These are phyloP conservation scores for Ophion costatus DNA, from an alignment of 2,888 invertebrate species.

Conservation along the genomic window DNA sequence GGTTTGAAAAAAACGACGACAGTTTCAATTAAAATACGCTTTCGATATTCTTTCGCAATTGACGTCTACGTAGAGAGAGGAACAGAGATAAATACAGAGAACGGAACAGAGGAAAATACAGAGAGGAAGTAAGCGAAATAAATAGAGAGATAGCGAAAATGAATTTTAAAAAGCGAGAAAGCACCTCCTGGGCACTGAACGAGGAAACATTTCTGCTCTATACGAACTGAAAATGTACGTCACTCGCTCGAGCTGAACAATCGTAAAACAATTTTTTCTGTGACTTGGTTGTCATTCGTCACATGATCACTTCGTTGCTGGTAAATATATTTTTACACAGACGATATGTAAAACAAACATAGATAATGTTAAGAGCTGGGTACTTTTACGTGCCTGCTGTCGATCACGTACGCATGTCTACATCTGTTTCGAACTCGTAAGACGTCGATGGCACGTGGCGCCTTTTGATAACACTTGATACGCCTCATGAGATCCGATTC, in stretches of 20 bases:
- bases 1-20: too few species aligned
- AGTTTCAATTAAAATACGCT: too few species aligned
- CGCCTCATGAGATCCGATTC: constrained; percentile 14
- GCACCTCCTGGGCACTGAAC: constrained; percentile 1
- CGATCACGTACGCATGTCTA: background rate
- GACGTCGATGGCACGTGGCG: background rate
- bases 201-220: constrained; percentile 10
- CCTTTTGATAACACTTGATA: constrained; percentile 8
- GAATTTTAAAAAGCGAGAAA: constrained; percentile 43
- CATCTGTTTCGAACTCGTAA: background rate
- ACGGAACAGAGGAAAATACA: too few species aligned
- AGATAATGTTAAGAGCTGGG: too few species aligned
- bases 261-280: constrained; percentile 14
- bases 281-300: constrained; percentile 13
- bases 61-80: background rate
- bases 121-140: background rate
- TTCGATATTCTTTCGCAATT: too few species aligned
- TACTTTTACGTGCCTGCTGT: background rate
- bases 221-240: background rate
- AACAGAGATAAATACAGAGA: background rate
- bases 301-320: constrained; percentile 29
- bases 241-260: constrained; percentile 16
- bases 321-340: constrained; percentile 24
- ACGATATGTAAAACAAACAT: too few species aligned
- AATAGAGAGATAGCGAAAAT: background rate